Percentiles rank a stretch among this genome's conserved stretches.
These are phyloP conservation scores for Rotaria socialis DNA, from an alignment of 2,888 invertebrate species.

Conservation along the genomic window DNA sequence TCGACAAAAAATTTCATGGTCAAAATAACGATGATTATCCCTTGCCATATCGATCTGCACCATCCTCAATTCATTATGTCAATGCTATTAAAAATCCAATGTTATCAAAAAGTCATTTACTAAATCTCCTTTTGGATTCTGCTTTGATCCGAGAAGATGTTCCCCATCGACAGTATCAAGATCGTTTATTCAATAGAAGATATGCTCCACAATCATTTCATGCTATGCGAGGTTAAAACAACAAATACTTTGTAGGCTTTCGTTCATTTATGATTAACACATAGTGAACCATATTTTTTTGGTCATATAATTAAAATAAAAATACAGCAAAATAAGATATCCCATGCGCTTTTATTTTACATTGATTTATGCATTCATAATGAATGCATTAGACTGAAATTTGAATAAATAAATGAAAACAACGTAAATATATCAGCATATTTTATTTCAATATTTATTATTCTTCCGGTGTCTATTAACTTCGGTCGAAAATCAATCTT, in stretches of 20 bases:
- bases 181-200: background rate
- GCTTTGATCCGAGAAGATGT: background rate
- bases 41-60: background rate
- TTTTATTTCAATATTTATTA: too few relatives aligned
- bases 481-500: too few relatives aligned
- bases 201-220: background rate
- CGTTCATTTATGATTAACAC: background rate
- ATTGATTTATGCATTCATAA: background rate
- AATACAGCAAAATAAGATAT: background rate
- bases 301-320: background rate
- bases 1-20: background rate
- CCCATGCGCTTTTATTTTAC: background rate
- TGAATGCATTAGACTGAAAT: background rate
- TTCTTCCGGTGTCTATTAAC: too few relatives aligned
- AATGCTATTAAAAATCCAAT: background rate
- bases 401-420: too few relatives aligned
- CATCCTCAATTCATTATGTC: background rate
- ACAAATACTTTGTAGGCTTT: too few relatives aligned
- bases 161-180: background rate
- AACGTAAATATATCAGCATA: too few relatives aligned
- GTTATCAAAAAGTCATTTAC: background rate
- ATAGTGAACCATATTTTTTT: background rate
- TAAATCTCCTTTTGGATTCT: background rate
- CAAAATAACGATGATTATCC: background rate
- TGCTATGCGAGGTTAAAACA: background rate